Conservation (phyloP, 2,888 invertebrate species). For the Tetranychus truncatus region DNA sequence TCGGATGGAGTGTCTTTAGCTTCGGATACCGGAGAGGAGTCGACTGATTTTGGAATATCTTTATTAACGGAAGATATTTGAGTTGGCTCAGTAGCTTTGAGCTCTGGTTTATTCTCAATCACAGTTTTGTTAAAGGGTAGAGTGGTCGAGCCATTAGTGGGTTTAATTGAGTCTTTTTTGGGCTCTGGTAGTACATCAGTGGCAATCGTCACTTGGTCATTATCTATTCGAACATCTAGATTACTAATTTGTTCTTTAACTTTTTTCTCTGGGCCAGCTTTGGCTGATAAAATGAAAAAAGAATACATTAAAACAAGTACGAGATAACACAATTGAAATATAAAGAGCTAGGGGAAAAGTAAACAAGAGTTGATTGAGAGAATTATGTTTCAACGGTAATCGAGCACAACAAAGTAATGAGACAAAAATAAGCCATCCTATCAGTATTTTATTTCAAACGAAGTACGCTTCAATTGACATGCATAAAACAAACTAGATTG, state of each 20-base stretch:
- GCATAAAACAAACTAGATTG: no score
- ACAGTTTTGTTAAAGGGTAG: neutral
- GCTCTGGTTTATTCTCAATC: neutral
- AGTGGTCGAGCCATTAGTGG: neutral
- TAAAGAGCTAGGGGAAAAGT: neutral
- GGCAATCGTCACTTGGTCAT: neutral
- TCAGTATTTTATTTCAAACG: no score
- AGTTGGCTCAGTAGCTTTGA: neutral
- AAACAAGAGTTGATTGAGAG: no score
- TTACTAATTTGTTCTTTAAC: neutral
- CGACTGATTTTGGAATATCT: neutral
- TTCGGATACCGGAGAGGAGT: neutral
- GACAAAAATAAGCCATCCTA: no score
- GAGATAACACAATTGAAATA: neutral
- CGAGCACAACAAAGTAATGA: no score
- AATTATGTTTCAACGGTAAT: no score
- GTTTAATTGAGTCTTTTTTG: neutral
- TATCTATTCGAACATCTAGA: neutral
- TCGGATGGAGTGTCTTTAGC: neutral
- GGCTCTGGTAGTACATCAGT: neutral
- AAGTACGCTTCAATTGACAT: no score
- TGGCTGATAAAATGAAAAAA: neutral
- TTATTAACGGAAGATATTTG: neutral
- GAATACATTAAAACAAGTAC: neutral
- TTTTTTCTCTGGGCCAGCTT: neutral